These are phyloP conservation scores for Karalla daura DNA, from an alignment of 2,797 vertebrate genomes.

Conservation along the genomic window DNA sequence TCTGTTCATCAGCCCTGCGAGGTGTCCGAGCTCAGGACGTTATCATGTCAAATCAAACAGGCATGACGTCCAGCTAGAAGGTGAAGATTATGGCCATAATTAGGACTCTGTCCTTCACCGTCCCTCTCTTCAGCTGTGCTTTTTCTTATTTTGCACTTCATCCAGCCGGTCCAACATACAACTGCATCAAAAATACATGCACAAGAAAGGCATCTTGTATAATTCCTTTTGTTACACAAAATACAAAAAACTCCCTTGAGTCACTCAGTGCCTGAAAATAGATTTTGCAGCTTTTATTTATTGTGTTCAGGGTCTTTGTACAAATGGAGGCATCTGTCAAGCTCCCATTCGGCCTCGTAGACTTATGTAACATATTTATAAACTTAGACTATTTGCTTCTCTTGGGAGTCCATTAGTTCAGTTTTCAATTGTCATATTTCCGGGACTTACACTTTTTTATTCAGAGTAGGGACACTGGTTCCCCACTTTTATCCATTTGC, in stretches of 20 bases:
- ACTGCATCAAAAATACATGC: neutral
- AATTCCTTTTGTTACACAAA: neutral
- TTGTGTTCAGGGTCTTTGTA: neutral
- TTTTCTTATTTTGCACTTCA: neutral
- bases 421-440: no score
- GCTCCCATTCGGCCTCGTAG: no score
- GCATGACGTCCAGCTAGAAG: conserved; percentile 28
- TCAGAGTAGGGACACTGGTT: no score
- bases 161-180: neutral
- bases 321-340: neutral
- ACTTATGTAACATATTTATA: no score
- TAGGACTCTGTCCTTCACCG: neutral
- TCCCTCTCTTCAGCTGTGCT: neutral
- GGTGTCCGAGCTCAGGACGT: conserved; percentile 1
- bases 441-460: no score
- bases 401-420: no score
- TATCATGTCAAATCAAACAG: conserved; percentile 14
- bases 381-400: no score
- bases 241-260: neutral
- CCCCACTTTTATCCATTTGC: no score
- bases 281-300: neutral
- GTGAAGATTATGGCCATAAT: conserved; percentile 38
- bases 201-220: neutral
- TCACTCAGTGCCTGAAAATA: neutral
- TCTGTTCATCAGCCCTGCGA: conserved; percentile 44